These are phyloP conservation scores for Drosophila falleni DNA, from an alignment of 2,888 invertebrate genomes.

Conservation along the genomic window DNA sequence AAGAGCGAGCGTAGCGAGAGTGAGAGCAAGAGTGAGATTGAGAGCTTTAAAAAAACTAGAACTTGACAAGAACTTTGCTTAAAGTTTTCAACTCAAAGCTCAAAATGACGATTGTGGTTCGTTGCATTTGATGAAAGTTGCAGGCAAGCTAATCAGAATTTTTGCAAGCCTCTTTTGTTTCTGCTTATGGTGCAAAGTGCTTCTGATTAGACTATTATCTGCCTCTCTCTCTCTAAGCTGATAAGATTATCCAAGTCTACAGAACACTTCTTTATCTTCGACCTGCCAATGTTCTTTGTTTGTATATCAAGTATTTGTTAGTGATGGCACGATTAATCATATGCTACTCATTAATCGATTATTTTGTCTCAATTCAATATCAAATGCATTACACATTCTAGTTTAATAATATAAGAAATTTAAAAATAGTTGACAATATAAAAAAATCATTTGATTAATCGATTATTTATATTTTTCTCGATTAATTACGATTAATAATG, in stretches of 20 bases:
- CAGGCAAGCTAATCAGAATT: conserved; percentile 17
- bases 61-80: conserved; percentile 19
- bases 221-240: not conserved
- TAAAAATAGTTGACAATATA: no score
- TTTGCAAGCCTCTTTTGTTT: conserved; percentile 14
- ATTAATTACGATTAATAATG: no score
- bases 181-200: conserved; percentile 15
- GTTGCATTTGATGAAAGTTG: conserved; percentile 16
- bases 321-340: no score
- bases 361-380: no score
- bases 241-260: conserved; percentile 3
- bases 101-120: conserved; percentile 4
- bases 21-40: conserved; percentile 16
- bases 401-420: no score
- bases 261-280: not conserved
- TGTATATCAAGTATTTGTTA: conserved; percentile 14
- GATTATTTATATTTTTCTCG: no score
- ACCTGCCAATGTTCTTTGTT: conserved; percentile 13
- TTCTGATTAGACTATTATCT: conserved; percentile 20
- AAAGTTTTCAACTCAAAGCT: conserved; percentile 14
- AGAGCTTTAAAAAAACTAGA: conserved; percentile 23
- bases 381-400: no score
- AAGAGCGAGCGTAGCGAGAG: no score
- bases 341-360: no score
- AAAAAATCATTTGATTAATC: no score